Percentiles rank a stretch among this genome's conserved stretches.
Evolutionary conservation across 2,888 invertebrate genomes (phyloP).

Genomic region (Auanema sp.): DNA sequence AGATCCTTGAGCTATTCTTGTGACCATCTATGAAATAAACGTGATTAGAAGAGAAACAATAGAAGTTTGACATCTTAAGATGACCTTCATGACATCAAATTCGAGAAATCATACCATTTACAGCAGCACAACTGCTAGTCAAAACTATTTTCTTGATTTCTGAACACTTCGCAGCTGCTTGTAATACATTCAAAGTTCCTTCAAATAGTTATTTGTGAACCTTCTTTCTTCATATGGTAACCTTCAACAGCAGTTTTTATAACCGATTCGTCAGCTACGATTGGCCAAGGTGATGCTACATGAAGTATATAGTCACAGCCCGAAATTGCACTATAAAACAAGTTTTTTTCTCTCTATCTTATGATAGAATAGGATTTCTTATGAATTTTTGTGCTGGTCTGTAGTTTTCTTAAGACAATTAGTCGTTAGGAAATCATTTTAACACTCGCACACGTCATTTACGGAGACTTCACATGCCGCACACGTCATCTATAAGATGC

Average conservation of each 20-base stretch:
- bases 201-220: constrained; percentile 45
- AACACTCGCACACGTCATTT: no score
- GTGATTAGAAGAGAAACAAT: background rate
- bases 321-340: constrained; percentile 32
- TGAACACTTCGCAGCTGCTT: constrained; percentile 66
- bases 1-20: constrained; percentile 35
- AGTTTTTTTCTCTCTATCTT: background rate
- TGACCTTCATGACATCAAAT: background rate
- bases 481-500: no score
- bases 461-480: no score
- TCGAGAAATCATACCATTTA: constrained; percentile 37
- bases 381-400: no score
- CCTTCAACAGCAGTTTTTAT: constrained; percentile 66
- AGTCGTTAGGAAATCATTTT: no score
- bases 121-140: constrained; percentile 66
- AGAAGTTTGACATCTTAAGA: background rate
- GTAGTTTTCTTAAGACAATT: no score
- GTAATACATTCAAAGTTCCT: constrained; percentile 67
- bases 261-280: constrained; percentile 45
- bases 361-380: background rate
- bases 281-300: constrained; percentile 49
- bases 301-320: constrained; percentile 46
- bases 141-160: constrained; percentile 67
- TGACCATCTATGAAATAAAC: constrained; percentile 31
- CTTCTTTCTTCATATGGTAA: background rate